phyloP scores from a whole-genome alignment of 2,888 invertebrate genomes.

The Conistra vaccinii region DNA sequence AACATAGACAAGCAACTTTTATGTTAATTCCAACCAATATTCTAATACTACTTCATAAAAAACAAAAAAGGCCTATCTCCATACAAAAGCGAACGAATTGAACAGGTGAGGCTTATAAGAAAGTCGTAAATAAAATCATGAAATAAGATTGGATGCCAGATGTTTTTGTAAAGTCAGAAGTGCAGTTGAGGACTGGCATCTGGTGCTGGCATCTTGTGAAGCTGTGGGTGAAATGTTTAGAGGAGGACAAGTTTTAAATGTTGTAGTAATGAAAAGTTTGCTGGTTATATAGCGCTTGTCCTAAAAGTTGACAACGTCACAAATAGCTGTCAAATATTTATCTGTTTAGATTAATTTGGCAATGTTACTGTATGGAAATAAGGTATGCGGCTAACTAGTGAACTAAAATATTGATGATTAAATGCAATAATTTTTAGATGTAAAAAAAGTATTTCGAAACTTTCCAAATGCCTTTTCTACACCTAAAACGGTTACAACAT shows the following conservation, averaged over 20 bases:
- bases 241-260: constrained; percentile 14
- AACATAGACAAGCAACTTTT: constrained; percentile 6
- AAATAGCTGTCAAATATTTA: too few species aligned
- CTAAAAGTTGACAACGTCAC: too few species aligned
- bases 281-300: too few species aligned
- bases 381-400: too few species aligned
- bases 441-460: too few species aligned
- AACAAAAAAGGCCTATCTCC: constrained; percentile 26
- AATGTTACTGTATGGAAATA: too few species aligned
- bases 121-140: constrained; percentile 72
- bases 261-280: not conserved
- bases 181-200: constrained; percentile 69
- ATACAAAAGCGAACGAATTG: constrained; percentile 50
- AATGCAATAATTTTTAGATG: too few species aligned
- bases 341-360: too few species aligned
- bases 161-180: constrained; percentile 67
- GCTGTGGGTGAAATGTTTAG: constrained; percentile 37
- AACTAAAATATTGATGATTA: too few species aligned
- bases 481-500: too few species aligned
- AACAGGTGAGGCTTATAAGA: constrained; percentile 72
- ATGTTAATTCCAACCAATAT: constrained; percentile 34
- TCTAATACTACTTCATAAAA: constrained; percentile 45
- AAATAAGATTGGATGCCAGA: constrained; percentile 73
- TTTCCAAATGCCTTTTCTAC: too few species aligned
- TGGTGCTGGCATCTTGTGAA: constrained; percentile 46